phyloP scores from a whole-genome alignment of 2,888 invertebrate species.

The Apotomis betuletana region DNA sequence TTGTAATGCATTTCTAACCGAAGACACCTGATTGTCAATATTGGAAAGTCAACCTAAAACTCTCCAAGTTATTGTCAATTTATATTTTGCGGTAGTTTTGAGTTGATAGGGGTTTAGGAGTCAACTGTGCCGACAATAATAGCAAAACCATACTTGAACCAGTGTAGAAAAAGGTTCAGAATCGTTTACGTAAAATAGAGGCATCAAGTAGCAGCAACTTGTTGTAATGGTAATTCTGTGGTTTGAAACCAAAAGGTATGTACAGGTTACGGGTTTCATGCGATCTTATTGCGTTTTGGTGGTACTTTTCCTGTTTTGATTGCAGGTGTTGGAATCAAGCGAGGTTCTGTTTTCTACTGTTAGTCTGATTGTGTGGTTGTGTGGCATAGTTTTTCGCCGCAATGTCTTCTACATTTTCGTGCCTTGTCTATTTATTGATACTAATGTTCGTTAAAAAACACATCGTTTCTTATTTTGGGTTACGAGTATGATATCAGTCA shows the following conservation, averaged over 20 bases:
- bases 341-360: constrained; percentile 34
- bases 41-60: constrained; percentile 30
- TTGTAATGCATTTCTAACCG: constrained; percentile 36
- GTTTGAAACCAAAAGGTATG: constrained; percentile 3
- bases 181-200: not conserved
- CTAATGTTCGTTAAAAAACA: not conserved
- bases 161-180: not conserved
- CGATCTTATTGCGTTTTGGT: not conserved
- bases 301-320: constrained; percentile 22
- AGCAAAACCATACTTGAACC: not conserved
- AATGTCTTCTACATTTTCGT: constrained; percentile 27
- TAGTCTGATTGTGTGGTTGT: constrained; percentile 35
- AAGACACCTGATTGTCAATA: constrained; percentile 31
- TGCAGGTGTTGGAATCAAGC: constrained; percentile 30
- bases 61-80: constrained; percentile 29
- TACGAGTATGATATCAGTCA: too few relatives aligned
- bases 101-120: constrained; percentile 22
- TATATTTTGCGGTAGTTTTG: constrained; percentile 34
- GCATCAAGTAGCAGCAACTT: constrained; percentile 9
- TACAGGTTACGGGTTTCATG: not conserved
- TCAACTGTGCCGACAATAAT: not conserved
- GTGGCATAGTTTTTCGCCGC: constrained; percentile 38
- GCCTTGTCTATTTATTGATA: not conserved
- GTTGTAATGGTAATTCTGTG: constrained; percentile 14
- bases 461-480: not conserved